Evolutionary conservation across 2,888 invertebrate species (phyloP).

Genomic region (Carpatolechia fugitivella): DNA sequence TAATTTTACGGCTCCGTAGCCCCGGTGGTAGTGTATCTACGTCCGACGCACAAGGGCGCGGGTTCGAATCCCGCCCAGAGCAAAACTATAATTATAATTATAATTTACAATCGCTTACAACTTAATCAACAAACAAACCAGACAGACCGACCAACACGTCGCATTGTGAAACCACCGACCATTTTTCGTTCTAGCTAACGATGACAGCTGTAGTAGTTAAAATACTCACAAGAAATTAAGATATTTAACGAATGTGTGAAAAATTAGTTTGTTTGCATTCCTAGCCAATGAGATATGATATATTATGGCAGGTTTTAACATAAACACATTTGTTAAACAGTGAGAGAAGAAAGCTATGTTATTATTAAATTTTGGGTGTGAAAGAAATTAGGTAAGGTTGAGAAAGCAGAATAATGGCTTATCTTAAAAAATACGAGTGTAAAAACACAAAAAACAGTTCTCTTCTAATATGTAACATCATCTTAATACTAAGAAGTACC

Average conservation of each 20-base stretch:
- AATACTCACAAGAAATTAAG: neutral
- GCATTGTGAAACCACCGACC: slow-evolving; percentile 37
- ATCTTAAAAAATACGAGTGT: too few species aligned
- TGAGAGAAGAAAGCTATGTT: neutral
- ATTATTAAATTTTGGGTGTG: neutral
- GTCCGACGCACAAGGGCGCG: too few species aligned
- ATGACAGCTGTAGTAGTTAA: slow-evolving; percentile 34
- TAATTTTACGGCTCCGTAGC: too few species aligned
- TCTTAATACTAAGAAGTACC: too few species aligned
- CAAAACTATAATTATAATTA: too few species aligned
- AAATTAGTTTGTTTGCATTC: slow-evolving; percentile 7
- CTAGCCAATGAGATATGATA: neutral
- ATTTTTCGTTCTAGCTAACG: slow-evolving; percentile 31
- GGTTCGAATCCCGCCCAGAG: too few species aligned
- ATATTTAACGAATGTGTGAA: neutral
- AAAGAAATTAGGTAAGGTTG: neutral
- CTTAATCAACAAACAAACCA: slow-evolving; percentile 23
- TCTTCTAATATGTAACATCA: too few species aligned
- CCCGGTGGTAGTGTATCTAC: too few species aligned
- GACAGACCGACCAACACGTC: neutral
- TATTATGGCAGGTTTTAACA: slow-evolving; percentile 1
- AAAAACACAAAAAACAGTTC: too few species aligned
- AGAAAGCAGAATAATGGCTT: neutral
- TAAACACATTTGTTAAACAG: neutral
- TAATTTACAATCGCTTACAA: neutral